These are phyloP conservation scores for Cuculus canorus DNA, from an alignment of 2,797 vertebrate species.

Conservation along the genomic window DNA sequence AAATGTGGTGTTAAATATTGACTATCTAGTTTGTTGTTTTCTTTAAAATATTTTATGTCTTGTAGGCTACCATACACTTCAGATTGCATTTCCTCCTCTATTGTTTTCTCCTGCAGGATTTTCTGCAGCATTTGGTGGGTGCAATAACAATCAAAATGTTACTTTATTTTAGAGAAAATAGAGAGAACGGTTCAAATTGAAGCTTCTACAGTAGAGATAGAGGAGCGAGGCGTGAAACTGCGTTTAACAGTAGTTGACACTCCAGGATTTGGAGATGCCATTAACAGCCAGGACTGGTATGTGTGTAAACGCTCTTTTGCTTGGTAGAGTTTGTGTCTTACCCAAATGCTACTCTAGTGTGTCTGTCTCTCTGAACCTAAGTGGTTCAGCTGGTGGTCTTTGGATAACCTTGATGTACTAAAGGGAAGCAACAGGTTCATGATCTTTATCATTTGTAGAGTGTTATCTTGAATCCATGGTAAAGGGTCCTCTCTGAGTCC, in stretches of 20 bases:
- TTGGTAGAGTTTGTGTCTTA: neutral
- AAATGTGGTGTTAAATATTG: neutral
- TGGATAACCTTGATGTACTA: neutral
- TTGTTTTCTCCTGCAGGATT: neutral
- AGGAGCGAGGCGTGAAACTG: constrained; percentile 80
- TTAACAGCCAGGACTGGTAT: constrained; percentile 81
- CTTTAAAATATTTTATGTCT: neutral
- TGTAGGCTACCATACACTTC: neutral
- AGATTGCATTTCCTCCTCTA: neutral
- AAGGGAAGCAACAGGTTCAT: neutral
- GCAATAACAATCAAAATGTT: neutral
- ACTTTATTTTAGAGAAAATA: constrained; percentile 75
- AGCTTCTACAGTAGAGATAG: constrained; percentile 80
- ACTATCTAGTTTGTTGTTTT: neutral
- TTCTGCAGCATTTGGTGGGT: neutral
- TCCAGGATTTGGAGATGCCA: constrained; percentile 79
- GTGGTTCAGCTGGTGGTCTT: neutral
- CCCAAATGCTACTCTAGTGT: neutral
- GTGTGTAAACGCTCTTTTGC: constrained; percentile 25
- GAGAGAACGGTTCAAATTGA: constrained; percentile 80
- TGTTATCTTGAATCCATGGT: neutral
- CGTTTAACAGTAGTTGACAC: constrained; percentile 79
- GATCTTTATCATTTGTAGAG: neutral
- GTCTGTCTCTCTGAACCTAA: neutral
- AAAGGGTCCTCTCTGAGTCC: neutral